A percentile compares a stretch with the other conserved stretches of the same genome.
Conservation (phyloP, 2,888 invertebrate species). For the Drosophila anomalipes region DNA sequence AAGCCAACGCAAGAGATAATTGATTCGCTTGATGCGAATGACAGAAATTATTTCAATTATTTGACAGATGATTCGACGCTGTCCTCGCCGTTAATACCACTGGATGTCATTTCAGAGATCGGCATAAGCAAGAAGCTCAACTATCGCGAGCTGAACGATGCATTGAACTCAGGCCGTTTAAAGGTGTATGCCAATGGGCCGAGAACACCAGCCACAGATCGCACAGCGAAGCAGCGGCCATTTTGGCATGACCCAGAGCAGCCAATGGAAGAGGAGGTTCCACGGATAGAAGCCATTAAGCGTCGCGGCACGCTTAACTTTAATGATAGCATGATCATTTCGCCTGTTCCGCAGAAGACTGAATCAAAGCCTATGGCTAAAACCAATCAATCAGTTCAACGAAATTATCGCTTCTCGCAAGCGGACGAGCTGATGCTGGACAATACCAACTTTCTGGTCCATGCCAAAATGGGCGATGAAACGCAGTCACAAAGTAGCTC, state of each 20-base stretch:
- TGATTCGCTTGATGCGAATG: conserved; percentile 20
- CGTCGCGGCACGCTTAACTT: conserved; percentile 57
- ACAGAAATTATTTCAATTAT: conserved; percentile 30
- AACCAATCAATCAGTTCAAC: conserved; percentile 18
- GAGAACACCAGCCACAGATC: conserved; percentile 54
- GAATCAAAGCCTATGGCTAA: not conserved
- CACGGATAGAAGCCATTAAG: conserved; percentile 17
- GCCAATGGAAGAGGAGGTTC: conserved; percentile 8
- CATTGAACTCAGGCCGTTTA: conserved; percentile 72
- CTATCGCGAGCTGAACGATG: conserved; percentile 74
- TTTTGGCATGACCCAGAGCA: conserved; percentile 35
- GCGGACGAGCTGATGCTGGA: conserved; percentile 73
- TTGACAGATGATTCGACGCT: conserved; percentile 36
- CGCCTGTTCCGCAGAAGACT: conserved; percentile 33
- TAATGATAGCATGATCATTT: conserved; percentile 55
- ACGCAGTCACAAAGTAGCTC: conserved; percentile 63
- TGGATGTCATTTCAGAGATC: conserved; percentile 57
- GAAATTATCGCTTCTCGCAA: conserved; percentile 61
- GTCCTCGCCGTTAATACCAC: conserved; percentile 64
- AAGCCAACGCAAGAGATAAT: not conserved
- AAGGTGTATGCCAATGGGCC: conserved; percentile 68
- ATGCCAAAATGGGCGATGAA: conserved; percentile 73
- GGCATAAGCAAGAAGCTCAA: conserved; percentile 60
- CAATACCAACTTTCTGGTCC: conserved; percentile 71
- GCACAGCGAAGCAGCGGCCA: conserved; percentile 22